Evolutionary conservation across 2,797 vertebrate species (phyloP), one percentile per base, ranked within the genome.

Genomic region (Rhabdophis nuchalis): DNA sequence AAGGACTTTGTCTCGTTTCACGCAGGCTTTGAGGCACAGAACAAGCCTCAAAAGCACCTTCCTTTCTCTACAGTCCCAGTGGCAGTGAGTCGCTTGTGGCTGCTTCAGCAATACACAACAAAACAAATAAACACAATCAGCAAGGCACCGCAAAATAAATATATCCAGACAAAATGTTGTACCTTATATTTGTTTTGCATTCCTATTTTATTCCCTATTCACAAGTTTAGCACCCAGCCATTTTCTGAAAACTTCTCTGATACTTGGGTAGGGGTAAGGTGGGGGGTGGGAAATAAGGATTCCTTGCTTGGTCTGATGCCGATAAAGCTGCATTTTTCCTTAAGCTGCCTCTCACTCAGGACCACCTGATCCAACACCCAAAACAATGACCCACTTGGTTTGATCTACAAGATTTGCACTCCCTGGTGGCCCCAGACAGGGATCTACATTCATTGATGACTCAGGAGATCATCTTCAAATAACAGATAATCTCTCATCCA

Each of bases 21-120:
- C 91, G 90, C 91, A 92, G 93, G 92, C 94, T 96, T 90, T 91
- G 89, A 91, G 95, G 92, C 93, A 89, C 87, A 60, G 46, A 90
- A 53, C 72, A 89, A 77, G 50, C 68, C 86, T 6, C 68, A 95
- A 89, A 95, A 89, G 94, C 95, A 94, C 60, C 50, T 57, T 54
- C 12, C 77, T 89, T 93, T 85, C 53, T 68, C 32, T 20, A 0
- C 86, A 27, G 7, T 64, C 32, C 64, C 64, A 93, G 91, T 87
- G 87, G 92, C 46, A 87, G 57, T 27, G 41, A n/a, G 86, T 25
- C 87, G 89, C 91, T 89, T 93, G 89, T 77, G 89, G 92, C 3
- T 18, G 91, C 13, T 32, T 23, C 52, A 60, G 58, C 88, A 92
- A 12, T 6, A 20, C 27, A 50, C 41, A 32, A n/a, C 52, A 4